Base-by-base conservation (phyloP, 2,113 vertebrate genomes). In the Zosterops hypoxanthus region DNA sequence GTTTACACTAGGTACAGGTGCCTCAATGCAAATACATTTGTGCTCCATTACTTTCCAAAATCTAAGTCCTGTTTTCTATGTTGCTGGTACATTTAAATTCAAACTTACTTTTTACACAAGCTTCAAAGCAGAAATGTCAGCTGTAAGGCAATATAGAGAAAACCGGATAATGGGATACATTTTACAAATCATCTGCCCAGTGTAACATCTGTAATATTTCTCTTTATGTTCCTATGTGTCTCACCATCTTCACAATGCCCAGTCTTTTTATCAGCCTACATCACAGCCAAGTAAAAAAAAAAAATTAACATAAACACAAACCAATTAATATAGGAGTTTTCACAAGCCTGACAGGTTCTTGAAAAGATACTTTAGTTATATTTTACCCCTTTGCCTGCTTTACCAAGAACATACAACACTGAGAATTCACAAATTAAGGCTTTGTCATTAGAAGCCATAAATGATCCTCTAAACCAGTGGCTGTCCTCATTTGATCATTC, bases 71-170 rank as follows among this genome's bases (percentile, higher is more conserved):
- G 9, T 19, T 87, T 77, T 83, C 66, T 86, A 2, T 55, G 33
- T 56, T 78, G 47, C 63, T 80, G 71, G 14, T 83, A 59, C 24
- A 33, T 56, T 75, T 49, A 80, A 94, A 23, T 23, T 93, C 44
- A 77, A 33, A 71, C 44, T 63, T 72, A 66, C 2, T 82, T 73
- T 88, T 82, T 76, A 63, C 88, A 42, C 24, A 41, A 88, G 41
- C 68, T 91, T 86, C 66, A 93, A 90, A 88, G 61, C 92, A 93
- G 88, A 97, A 94, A 81, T 91, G 36, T 84, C 86, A 55, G n/a
- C 88, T 91, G 5, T 21, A 24, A 88, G 59, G 55, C 89, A 73
- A 44, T 53, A 53, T 2, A 80, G 86, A 65, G 47, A 69, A 88
- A 94, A 79, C 2, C 5, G 60, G 85, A 68, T 56, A 66, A 42